Conservation (phyloP, 2,888 invertebrate species). For the Hypena proboscidalis region DNA sequence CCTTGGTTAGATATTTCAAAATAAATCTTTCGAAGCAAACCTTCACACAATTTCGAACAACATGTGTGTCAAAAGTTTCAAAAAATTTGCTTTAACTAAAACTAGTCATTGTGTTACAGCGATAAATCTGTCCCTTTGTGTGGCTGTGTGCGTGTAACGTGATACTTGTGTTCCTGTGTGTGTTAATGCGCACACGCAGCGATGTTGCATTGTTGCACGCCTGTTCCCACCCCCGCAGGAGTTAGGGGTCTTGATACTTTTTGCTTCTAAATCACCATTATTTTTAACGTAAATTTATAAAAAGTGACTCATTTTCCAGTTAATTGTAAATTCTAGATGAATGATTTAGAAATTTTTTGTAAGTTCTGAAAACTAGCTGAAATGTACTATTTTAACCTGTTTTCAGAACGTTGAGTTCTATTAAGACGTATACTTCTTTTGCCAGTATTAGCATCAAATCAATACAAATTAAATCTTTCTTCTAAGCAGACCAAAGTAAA, state of each 20-base stretch:
- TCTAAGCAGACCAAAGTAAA: too few species aligned
- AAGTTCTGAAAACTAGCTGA: too few species aligned
- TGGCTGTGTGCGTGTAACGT: slow-evolving; percentile 42
- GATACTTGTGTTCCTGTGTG: slow-evolving; percentile 37
- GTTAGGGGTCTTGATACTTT: slow-evolving; percentile 35
- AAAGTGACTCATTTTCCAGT: too few species aligned
- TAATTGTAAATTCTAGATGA: too few species aligned
- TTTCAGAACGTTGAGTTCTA: too few species aligned
- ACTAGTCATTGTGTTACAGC: slow-evolving; percentile 31
- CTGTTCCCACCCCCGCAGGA: slow-evolving; percentile 47
- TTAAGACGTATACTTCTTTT: too few species aligned
- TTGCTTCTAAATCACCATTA: slow-evolving; percentile 6
- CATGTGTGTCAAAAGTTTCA: slow-evolving; percentile 17
- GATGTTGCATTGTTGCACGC: slow-evolving; percentile 52
- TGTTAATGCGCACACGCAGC: slow-evolving; percentile 42
- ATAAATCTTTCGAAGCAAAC: too few species aligned
- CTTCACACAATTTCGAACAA: background rate
- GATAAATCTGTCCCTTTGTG: slow-evolving; percentile 36
- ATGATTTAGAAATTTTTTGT: too few species aligned
- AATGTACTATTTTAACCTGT: too few species aligned
- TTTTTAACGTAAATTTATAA: background rate
- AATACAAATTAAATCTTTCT: too few species aligned
- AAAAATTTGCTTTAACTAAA: slow-evolving; percentile 32
- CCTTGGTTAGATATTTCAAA: too few species aligned
- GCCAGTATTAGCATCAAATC: too few species aligned